Percentiles rank a stretch among this genome's conserved stretches.
phyloP scores from a whole-genome alignment of 2,797 vertebrate genomes.

The Cossypha heuglini region DNA sequence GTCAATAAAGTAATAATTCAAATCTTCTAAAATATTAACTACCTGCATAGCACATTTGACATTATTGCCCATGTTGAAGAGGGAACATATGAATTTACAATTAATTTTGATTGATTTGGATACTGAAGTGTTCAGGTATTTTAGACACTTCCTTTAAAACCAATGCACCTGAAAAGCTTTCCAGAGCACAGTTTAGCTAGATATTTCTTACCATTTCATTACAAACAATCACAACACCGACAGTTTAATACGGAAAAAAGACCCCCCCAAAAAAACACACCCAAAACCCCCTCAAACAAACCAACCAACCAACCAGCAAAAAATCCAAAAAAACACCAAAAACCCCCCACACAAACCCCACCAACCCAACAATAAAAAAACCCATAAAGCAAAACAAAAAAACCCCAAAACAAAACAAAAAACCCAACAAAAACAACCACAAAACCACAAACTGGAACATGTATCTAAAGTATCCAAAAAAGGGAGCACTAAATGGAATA shows the following conservation, averaged over 20 bases:
- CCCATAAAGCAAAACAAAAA: too few relatives aligned
- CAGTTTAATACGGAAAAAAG: constrained; percentile 54
- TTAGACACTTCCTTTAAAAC: constrained; percentile 52
- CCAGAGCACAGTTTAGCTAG: constrained; percentile 26
- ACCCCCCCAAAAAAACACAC: background rate
- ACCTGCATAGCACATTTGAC: constrained; percentile 96
- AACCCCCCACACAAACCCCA: background rate
- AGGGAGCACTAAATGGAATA: constrained; percentile 74
- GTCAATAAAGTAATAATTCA: constrained; percentile 77
- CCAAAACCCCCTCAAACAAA: background rate
- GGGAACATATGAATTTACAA: constrained; percentile 75
- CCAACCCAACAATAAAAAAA: background rate
- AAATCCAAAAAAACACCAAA: background rate
- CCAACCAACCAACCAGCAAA: background rate
- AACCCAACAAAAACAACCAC: too few relatives aligned
- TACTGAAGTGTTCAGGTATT: constrained; percentile 57
- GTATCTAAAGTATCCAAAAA: constrained; percentile 69
- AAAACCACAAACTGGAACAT: background rate
- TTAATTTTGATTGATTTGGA: constrained; percentile 72
- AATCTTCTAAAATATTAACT: constrained; percentile 89
- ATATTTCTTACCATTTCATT: constrained; percentile 58
- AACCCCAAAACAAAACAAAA: too few relatives aligned
- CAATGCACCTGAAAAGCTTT: constrained; percentile 74
- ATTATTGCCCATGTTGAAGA: constrained; percentile 92
- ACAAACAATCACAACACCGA: constrained; percentile 72